Evolutionary conservation across 2,797 vertebrate species (phyloP).

Genomic region (Poecilia velifera): DNA sequence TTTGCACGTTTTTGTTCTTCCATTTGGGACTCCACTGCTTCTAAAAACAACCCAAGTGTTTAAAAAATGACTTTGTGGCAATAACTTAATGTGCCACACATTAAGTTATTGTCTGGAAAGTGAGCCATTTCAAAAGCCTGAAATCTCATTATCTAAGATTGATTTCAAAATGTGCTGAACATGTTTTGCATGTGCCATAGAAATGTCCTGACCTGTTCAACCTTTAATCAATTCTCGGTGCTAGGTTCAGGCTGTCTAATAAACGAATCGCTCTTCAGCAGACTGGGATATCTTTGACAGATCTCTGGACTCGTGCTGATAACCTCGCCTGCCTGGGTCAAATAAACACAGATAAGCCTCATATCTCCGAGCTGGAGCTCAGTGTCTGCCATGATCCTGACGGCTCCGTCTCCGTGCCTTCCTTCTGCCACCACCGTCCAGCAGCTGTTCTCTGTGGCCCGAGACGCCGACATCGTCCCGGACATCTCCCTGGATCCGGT

Average conservation of each 20-base stretch:
- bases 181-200: too few relatives aligned
- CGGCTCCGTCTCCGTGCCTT: slow-evolving; percentile 53
- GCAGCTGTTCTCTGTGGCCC: slow-evolving; percentile 68
- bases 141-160: too few relatives aligned
- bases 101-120: too few relatives aligned
- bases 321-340: slow-evolving; percentile 3
- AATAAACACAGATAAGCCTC: slow-evolving; percentile 53
- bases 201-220: too few relatives aligned
- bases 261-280: not conserved
- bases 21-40: too few relatives aligned
- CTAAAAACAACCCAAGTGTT: too few relatives aligned
- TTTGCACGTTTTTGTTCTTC: too few relatives aligned
- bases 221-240: too few relatives aligned
- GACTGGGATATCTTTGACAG: not conserved
- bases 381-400: slow-evolving; percentile 61
- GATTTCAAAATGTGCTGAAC: too few relatives aligned
- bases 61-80: too few relatives aligned
- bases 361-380: not conserved
- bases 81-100: too few relatives aligned
- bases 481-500: slow-evolving; percentile 73
- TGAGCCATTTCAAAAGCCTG: too few relatives aligned
- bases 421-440: slow-evolving; percentile 65
- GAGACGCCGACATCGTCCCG: slow-evolving; percentile 61
- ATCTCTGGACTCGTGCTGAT: slow-evolving; percentile 9
- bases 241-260: not conserved